Base-by-base conservation (phyloP, 2,797 vertebrate species). In the Arnoldichthys spilopterus region DNA sequence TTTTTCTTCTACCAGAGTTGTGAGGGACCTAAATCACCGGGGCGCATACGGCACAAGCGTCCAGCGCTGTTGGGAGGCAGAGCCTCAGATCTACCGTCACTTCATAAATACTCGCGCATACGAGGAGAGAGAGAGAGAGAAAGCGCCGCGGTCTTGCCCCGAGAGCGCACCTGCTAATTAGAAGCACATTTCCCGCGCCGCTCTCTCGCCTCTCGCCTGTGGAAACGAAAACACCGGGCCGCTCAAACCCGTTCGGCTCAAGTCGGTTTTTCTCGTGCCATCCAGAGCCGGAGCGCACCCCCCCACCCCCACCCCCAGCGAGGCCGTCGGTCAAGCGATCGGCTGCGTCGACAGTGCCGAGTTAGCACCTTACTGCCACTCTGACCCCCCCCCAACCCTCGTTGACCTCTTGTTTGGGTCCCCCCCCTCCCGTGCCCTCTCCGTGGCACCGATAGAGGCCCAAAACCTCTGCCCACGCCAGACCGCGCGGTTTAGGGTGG, bases 31-130 rank as follows among this genome's bases (percentile, higher is more conserved):
- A 95, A 95, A 95, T 95, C 94, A 95, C 93, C 93, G 91, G 91
- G 94, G 91, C 92, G 91, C 94, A 93, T 92, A 71, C 80, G 95
- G 94, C 94, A 90, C 91, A 94, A 94, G 94, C 90, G 94, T 95
- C 95, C 95, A 96, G 96, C 95, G 94, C 91, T 95, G 95, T 95
- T 95, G 95, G 96, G 89, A 93, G n/a, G 56, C 94, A 91, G 77
- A 94, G 93, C 94, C 95, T 98, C 88, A 98, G 98, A 98, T 98
- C 97, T 98, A 92, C 93, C 90, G 93, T 94, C 97, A 99, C 98
- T 96, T 98, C 97, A 98, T 99, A 99, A 99, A 99, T 97, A 98
- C 93, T 95, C 94, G 93, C 93, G 93, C 95, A 97, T 97, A 97
- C n/a, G n/a, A n/a, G n/a, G n/a, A n/a, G n/a, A 97, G 95, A 92